These are phyloP conservation scores for Eleginops maclovinus DNA, from an alignment of 2,113 vertebrate species.

Conservation along the genomic window DNA sequence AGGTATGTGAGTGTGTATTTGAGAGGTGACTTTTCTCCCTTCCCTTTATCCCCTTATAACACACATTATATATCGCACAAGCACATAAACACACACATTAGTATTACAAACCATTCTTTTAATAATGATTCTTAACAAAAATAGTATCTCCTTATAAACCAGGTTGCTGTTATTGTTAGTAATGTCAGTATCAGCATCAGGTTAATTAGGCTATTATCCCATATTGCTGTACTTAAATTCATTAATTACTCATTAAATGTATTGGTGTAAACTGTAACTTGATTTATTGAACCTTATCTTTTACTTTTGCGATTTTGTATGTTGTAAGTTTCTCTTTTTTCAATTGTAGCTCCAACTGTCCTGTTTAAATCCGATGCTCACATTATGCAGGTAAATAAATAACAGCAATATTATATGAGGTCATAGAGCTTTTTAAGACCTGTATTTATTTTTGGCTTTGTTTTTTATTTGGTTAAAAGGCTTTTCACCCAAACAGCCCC, in stretches of 20 bases:
- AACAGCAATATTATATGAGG: conserved; percentile 30
- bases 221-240: background rate
- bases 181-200: background rate
- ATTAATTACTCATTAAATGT: conserved; percentile 22
- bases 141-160: background rate
- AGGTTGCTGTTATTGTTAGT: background rate
- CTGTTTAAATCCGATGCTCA: background rate
- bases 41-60: conserved; percentile 63
- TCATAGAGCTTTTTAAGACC: conserved; percentile 2
- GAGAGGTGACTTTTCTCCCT: conserved; percentile 69
- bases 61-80: background rate
- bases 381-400: conserved; percentile 54
- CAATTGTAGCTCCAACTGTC: background rate
- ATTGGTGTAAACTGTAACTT: background rate
- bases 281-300: conserved; percentile 1
- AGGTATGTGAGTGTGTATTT: conserved; percentile 76
- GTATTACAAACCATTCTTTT: background rate
- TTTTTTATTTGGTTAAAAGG: conserved; percentile 57
- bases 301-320: background rate
- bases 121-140: conserved; percentile 2
- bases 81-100: conserved; percentile 21
- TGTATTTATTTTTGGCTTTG: conserved; percentile 15
- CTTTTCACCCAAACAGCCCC: conserved; percentile 38
- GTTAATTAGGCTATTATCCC: conserved; percentile 1
- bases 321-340: background rate